Evolutionary conservation across 2,888 invertebrate genomes (phyloP), one percentile per base, ranked within the genome.

Genomic region (Polydrusus cervinus): DNA sequence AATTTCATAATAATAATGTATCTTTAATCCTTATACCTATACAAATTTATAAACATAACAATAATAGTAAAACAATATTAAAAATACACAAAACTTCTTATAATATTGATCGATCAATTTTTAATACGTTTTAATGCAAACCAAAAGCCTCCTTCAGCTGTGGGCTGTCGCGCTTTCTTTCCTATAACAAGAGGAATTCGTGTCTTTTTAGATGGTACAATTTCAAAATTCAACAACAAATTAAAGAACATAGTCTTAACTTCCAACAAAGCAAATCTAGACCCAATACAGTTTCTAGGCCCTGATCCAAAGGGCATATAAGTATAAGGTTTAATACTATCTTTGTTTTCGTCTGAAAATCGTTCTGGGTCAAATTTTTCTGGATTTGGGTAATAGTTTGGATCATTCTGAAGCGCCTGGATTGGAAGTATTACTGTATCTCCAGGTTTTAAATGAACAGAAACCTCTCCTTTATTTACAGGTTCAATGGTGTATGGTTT

Each of bases 281-380:
- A 81, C 14, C 91, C 92, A 67, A 92, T 90, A 79, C 92, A 92
- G 81, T 89, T 91, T 71, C 92, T 88, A 0, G 90, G 91, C 2
- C 92, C 92, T 0, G 90, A 10, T 6, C 84, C 84, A 74, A 84
- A 84, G 3, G 84, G 83, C 14, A 83, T 7, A 43, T 81, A 84
- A 0, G 88, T 84, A 51, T 87, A 87, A 0, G 87, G 87, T n/a
- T 85, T 79, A 13, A 89, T 88, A 16, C 87, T 87, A 0, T 85
- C 84, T 77, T 89, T 90, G 80, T 90, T 91, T 77, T 90, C 89
- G 84, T 34, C 34, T 34, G 34, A 34, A 34, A 34, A 34, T 34
- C 34, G 34, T 34, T 34, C 34, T 34, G 34, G 86, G 79, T 84
- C 83, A 57, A 86, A 85, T 16, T 78, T 71, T 7, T 83, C 80